These are phyloP conservation scores for Coenonympha arcania DNA, from an alignment of 2,888 invertebrate genomes.

Conservation along the genomic window DNA sequence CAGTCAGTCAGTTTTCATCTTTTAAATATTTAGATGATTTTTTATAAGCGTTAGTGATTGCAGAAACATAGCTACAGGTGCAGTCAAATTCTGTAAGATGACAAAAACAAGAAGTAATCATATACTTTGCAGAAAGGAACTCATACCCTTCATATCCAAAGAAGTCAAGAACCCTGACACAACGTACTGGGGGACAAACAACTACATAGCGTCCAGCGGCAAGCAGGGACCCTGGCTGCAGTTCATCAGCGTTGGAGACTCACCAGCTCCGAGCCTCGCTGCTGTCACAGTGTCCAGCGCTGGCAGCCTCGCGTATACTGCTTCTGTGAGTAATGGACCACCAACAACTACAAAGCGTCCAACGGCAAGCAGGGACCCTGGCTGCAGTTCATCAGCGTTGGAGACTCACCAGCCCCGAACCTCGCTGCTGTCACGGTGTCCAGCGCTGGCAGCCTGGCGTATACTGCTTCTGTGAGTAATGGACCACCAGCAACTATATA, in stretches of 20 bases:
- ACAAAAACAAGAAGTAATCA: no score
- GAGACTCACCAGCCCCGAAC: constrained; percentile 72
- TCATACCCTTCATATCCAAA: constrained; percentile 78
- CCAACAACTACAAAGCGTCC: constrained; percentile 77
- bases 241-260: constrained; percentile 77
- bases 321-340: constrained; percentile 77
- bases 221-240: constrained; percentile 65
- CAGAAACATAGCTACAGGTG: no score
- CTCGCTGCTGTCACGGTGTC: constrained; percentile 60
- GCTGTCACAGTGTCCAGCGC: constrained; percentile 56
- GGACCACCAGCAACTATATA: constrained; percentile 82
- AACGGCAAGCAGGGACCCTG: not conserved
- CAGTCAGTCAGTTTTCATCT: no score
- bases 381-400: constrained; percentile 71
- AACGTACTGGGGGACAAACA: constrained; percentile 79
- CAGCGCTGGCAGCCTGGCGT: constrained; percentile 63
- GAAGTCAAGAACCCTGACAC: constrained; percentile 74
- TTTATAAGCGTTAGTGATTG: no score
- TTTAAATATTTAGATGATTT: no score
- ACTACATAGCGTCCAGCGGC: constrained; percentile 81
- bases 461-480: constrained; percentile 75
- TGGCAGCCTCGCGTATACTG: constrained; percentile 68
- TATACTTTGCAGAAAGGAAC: constrained; percentile 75
- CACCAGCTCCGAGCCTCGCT: constrained; percentile 69
- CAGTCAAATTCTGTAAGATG: no score